phyloP scores from a whole-genome alignment of 1,140 invertebrate species.

The Drosophila willistoni region DNA sequence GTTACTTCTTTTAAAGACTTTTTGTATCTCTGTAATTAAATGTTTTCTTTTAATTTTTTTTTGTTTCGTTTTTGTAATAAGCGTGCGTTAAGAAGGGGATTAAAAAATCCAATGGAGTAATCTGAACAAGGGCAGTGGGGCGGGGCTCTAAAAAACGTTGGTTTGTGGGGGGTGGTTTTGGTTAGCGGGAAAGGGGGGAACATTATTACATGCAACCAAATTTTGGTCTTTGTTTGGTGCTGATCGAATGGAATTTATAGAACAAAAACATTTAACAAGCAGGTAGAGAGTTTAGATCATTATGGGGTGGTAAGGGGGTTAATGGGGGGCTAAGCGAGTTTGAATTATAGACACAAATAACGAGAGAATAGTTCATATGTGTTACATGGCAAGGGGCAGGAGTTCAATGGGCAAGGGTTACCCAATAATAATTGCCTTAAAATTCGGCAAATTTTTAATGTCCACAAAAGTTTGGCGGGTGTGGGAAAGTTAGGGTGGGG shows the following conservation, averaged over 20 bases:
- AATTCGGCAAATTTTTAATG: not conserved
- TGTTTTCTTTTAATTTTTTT: too few relatives aligned
- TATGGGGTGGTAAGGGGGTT: not conserved
- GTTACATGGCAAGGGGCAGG: not conserved
- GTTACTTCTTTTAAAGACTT: too few relatives aligned
- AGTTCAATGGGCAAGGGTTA: not conserved
- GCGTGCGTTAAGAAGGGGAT: not conserved
- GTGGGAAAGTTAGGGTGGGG: not conserved
- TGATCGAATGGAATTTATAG: not conserved
- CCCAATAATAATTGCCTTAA: not conserved
- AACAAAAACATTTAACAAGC: not conserved
- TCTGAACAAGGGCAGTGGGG: not conserved
- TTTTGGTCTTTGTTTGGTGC: not conserved
- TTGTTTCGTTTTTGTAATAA: not conserved
- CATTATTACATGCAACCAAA: constrained; percentile 9
- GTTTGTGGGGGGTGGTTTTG: not conserved
- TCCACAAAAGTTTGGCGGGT: constrained; percentile 14
- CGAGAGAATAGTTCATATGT: not conserved
- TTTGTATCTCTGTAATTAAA: too few relatives aligned
- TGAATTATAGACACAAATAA: not conserved
- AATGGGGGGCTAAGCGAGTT: not conserved
- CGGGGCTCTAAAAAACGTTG: not conserved
- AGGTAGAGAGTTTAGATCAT: not conserved
- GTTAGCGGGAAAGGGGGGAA: not conserved
- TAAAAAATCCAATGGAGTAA: not conserved